Base-by-base conservation (phyloP, 1,140 invertebrate species). In the Aphaenogaster rudis region DNA sequence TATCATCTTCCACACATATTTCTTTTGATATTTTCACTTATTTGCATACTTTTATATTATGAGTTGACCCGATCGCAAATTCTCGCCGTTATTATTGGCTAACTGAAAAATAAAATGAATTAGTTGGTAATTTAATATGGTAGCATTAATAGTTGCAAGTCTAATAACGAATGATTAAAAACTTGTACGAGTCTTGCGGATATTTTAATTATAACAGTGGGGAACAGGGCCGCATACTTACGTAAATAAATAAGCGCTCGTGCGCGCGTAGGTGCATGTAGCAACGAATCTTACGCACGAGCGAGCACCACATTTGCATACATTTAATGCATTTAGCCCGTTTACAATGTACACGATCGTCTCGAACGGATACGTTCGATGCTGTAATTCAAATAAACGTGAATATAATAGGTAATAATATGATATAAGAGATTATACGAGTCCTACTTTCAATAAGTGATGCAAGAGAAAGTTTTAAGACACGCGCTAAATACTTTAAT, bases 201-300 rank as follows among this genome's bases (percentile, higher is more conserved):
- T 57, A 81, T 71, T 57, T 39, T 36, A 71, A 81, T 28, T 54
- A 50, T 72, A 72, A 81, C 9, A 15, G 21, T 7, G 21, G 21
- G 1, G 15, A 57, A 69, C 28, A n/a, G 15, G 2, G 21, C 15
- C 9, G n/a, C 21, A 11, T 42, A 33, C 66, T 81, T 71, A 71
- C 36, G 33, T 52, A 72, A 81, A 81, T 81, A 81, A 81, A 81
- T 81, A 79, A 61, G 4, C 21, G 66, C 66, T 39, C 66, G 28
- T 67, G 39, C 64, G 64, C 64, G 11, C 21, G 42, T 81, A 57
- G 9, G 17, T 57, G 66, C 54, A 28, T 15, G 21, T 1, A 81
- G 36, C 50, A 81, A 71, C 64, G 39, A 71, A 71, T 81, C 50
- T 71, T n/a, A 81, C 64, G 79, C 79, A 71, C 39, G 79, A 81